These are phyloP conservation scores for Octodonta nipae DNA, from an alignment of 2,888 invertebrate species.

Conservation along the genomic window DNA sequence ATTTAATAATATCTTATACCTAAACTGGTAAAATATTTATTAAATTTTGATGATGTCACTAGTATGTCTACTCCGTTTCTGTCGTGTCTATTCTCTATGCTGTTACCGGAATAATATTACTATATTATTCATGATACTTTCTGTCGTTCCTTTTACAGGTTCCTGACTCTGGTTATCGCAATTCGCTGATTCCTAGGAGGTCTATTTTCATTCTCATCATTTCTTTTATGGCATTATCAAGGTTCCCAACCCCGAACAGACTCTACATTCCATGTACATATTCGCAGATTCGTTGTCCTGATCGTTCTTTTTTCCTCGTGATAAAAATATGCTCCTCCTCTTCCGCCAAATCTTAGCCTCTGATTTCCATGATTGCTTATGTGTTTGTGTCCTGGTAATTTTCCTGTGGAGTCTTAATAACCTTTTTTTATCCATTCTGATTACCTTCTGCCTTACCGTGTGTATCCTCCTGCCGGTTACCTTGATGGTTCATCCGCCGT, in stretches of 20 bases:
- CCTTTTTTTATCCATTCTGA: no score
- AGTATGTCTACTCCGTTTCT: conserved; percentile 1
- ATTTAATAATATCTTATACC: conserved; percentile 1
- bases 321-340: conserved; percentile 3
- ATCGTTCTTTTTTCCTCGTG: conserved; percentile 3
- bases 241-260: conserved; percentile 1
- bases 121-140: no score
- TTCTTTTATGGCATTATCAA: conserved; percentile 3
- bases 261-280: conserved; percentile 3
- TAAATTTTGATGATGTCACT: neutral
- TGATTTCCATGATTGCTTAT: conserved; percentile 4
- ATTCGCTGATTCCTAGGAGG: conserved; percentile 1
- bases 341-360: conserved; percentile 3
- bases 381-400: neutral
- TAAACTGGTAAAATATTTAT: neutral
- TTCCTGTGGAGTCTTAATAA: conserved; percentile 5
- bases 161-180: neutral
- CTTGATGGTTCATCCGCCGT: neutral
- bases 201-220: conserved; percentile 4
- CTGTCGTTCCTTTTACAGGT: conserved; percentile 1
- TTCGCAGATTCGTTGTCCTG: conserved; percentile 4
- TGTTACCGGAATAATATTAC: conserved; percentile 1
- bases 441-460: conserved; percentile 2
- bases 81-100: neutral
- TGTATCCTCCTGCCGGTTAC: conserved; percentile 1